Conservation (phyloP, 2,888 invertebrate species). For the Harpalus rufipes region DNA sequence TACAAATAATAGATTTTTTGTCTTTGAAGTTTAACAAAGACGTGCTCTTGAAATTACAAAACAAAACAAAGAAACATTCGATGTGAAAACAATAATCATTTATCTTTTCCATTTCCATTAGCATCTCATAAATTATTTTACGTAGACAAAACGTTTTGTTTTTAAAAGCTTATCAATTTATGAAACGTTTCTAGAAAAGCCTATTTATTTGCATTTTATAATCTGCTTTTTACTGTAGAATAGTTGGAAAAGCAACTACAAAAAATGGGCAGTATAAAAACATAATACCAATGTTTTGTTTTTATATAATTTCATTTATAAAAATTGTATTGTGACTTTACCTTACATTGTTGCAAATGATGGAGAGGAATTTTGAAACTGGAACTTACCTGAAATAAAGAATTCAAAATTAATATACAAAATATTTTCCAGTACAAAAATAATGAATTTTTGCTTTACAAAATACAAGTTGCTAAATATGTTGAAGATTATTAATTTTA, state of each 20-base stretch:
- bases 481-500: too few relatives aligned
- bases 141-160: not conserved
- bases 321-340: not conserved
- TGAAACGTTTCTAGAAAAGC: too few relatives aligned
- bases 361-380: not conserved
- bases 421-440: not conserved
- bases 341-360: not conserved
- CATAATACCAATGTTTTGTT: too few relatives aligned
- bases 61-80: slow-evolving; percentile 38
- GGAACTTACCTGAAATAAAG: not conserved
- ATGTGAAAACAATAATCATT: slow-evolving; percentile 43
- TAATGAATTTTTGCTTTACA: not conserved
- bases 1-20: slow-evolving; percentile 35
- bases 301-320: too few relatives aligned
- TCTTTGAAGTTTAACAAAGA: slow-evolving; percentile 18
- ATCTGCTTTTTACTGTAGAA: too few relatives aligned
- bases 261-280: too few relatives aligned
- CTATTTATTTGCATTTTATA: too few relatives aligned
- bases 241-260: too few relatives aligned
- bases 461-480: too few relatives aligned
- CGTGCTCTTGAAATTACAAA: slow-evolving; percentile 23
- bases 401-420: not conserved
- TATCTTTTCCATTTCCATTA: slow-evolving; percentile 28
- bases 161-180: slow-evolving; percentile 3
- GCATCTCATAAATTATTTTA: slow-evolving; percentile 32